Evolutionary conservation across 2,888 invertebrate species (phyloP), one percentile per base, ranked within the genome.

Genomic region (Lycia hirtaria): DNA sequence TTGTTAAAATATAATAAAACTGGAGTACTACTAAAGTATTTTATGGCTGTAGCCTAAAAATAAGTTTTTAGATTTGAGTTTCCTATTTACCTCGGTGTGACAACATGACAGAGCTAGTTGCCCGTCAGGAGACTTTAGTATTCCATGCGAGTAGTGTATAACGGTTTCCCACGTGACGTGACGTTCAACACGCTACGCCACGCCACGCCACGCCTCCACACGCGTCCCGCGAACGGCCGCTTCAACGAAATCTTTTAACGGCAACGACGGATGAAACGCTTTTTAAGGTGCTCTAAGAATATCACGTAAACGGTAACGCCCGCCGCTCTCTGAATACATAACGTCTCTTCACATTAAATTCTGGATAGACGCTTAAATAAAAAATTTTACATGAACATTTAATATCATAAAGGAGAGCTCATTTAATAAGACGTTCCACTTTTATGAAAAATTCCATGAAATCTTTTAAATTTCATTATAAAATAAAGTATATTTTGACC

Each of bases 391-490:
- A 43, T 7, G 45, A 33, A 32, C 28, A 2, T 10, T 33, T 14
- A 10, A 33, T 35, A 24, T 47, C 35, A 24, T 33, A 22, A n/a
- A 15, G 24, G 15, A 22, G 24, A 33, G 22, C n/a, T 41, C 9
- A 10, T 24, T 14, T 41, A 1, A 15, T 15, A 15, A 10, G 7
- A 40, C 40, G 12, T 7, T 22, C 22, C 32, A 4, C 12, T 47
- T 35, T 24, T 12, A 47, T 47, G 47, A 35, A 35, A n/a, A 47
- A 15, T 24, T 47, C 47, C 33, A 9, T 7, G 47, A 24, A 47
- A 15, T 14, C 5, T 10, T 32, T 33, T 20, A 20, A 22, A 22
- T 45, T 33, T 47, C 14, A 2, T 10, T 6, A 24, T 32, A 24
- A 32, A 45, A 32, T 45, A 12, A 22, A 32, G 22, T 30, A 14